Base-by-base conservation (phyloP, 64 coral and sea anemone genomes). In the Pachyseris speciosa region DNA sequence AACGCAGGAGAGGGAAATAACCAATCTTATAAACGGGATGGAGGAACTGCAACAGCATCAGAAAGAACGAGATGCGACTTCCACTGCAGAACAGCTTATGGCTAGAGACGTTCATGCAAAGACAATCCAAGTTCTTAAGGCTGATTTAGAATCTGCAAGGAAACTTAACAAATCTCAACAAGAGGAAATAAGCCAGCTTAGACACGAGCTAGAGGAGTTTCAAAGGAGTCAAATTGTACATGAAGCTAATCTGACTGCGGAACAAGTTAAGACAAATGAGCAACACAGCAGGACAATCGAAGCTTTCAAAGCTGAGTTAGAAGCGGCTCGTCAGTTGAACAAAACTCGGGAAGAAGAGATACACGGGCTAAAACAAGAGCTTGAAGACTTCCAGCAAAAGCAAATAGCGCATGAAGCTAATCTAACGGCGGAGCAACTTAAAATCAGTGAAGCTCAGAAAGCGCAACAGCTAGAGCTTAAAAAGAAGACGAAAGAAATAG, bases 371-470 rank as follows among this genome's bases (percentile, higher is more conserved):
- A 80, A 93, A 49, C 63, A 43, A n/a, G 45, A 49, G 33, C 87
- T 90, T 13, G 68, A 89, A 52, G 70, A 90, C 10, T 24, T 90
- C 34, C 51, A 83, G 41, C 44, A 73, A 65, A 37, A 74, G 49
- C 39, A 85, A 20, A 84, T 70, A 64, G 78, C 87, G 69, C 73
- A 70, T 50, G 86, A 90, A 32, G 87, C 71, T 42, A 94, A 89
- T 90, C 67, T 75, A 22, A 89, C 87, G 7, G 70, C 77, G 31
- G 77, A 94, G 10, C 92, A 94, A 55, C 30, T 94, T 20, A 89
- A 90, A 90, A 58, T 89, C 34, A 87, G 72, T 8, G 86, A 94
- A 75, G 43, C 69, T 66, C 79, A 94, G 50, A 85, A 87, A 83
- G 39, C 49, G 19, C 69, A 85, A 51, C 37, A 97, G 59, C 63